These are phyloP conservation scores for Synergus gifuensis DNA, from an alignment of 2,888 invertebrate genomes.

Conservation along the genomic window DNA sequence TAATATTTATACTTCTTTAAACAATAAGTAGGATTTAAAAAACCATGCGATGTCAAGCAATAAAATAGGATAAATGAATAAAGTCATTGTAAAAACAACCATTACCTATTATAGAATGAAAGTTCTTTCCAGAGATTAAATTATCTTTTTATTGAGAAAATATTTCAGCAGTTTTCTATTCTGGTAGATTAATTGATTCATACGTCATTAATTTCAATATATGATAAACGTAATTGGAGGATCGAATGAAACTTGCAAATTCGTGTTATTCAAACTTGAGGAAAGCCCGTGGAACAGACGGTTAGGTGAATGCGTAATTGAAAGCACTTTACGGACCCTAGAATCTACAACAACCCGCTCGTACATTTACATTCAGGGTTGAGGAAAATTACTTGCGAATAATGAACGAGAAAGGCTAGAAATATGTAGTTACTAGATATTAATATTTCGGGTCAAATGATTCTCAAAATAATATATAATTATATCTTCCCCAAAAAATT, in stretches of 20 bases:
- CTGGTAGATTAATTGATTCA: background rate
- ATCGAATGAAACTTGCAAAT: constrained; percentile 66
- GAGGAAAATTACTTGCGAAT: constrained; percentile 73
- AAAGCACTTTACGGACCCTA: constrained; percentile 73
- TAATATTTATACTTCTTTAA: background rate
- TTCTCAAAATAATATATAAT: background rate
- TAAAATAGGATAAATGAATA: background rate
- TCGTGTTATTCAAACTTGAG: constrained; percentile 67
- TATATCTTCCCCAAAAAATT: background rate
- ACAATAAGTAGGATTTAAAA: background rate
- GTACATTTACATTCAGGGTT: constrained; percentile 73
- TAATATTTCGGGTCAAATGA: background rate
- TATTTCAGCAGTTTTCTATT: background rate
- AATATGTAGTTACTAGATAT: background rate
- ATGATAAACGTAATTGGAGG: constrained; percentile 51
- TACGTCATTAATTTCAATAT: background rate
- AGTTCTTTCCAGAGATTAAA: background rate
- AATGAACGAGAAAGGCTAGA: constrained; percentile 65
- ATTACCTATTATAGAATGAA: no score
- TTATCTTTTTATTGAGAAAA: no score
- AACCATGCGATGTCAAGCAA: background rate
- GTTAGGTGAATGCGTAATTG: constrained; percentile 73
- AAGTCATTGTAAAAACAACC: no score
- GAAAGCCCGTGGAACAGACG: constrained; percentile 64
- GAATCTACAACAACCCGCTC: constrained; percentile 62